Conservation (phyloP, 2,888 invertebrate species). For the Alloscopus bannaensis region DNA sequence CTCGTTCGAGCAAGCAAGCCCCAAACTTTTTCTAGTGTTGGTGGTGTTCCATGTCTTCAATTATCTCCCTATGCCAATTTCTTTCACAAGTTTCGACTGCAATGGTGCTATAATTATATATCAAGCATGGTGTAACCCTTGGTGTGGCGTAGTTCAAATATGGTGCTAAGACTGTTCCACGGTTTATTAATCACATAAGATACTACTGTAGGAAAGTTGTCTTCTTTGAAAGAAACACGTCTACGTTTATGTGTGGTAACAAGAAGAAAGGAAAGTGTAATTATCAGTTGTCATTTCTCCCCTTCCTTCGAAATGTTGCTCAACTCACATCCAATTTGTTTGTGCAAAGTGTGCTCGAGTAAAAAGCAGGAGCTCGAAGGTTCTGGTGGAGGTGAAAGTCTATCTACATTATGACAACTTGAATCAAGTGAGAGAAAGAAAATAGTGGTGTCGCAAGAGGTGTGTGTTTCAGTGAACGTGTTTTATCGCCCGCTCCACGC, state of each 20-base stretch:
- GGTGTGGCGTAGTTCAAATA: neutral
- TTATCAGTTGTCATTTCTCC: constrained; percentile 38
- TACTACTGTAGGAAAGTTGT: no score
- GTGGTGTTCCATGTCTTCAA: constrained; percentile 16
- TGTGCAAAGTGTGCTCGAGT: constrained; percentile 8
- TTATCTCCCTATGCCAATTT: neutral
- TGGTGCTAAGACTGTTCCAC: constrained; percentile 50
- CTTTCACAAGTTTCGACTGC: neutral
- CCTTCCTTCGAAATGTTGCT: constrained; percentile 20
- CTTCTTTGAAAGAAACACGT: constrained; percentile 21
- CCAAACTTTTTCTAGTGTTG: constrained; percentile 1
- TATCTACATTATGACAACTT: no score
- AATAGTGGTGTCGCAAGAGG: no score
- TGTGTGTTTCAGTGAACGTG: no score
- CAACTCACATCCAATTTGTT: constrained; percentile 9
- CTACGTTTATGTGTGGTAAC: constrained; percentile 14
- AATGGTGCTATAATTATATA: constrained; percentile 46
- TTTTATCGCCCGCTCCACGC: no score
- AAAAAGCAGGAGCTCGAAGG: neutral
- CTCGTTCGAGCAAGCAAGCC: neutral
- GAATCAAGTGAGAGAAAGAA: neutral
- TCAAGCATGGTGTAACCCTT: constrained; percentile 5
- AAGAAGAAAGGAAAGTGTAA: constrained; percentile 36
- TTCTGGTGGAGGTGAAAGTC: constrained; percentile 2
- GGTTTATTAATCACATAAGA: no score